phyloP scores from a whole-genome alignment of 2,113 vertebrate species.

The Chiloscyllium plagiosum region DNA sequence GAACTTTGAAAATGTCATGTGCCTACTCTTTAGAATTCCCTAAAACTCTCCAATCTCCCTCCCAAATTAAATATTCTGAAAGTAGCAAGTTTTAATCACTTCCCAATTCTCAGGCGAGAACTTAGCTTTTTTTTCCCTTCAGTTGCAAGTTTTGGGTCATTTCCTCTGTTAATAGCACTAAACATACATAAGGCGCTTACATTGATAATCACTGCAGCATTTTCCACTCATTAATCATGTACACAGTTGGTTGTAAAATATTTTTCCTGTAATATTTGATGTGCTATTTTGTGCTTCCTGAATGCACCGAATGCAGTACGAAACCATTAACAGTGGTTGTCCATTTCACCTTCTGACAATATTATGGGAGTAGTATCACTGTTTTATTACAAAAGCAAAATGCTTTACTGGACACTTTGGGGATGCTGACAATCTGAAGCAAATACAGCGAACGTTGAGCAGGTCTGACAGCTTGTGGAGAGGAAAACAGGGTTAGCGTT shows the following conservation, averaged over 20 bases:
- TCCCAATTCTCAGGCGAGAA: not conserved
- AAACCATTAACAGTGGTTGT: not conserved
- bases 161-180: not conserved
- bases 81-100: not conserved
- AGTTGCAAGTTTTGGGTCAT: not conserved
- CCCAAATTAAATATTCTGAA: not conserved
- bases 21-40: not conserved
- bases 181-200: not conserved
- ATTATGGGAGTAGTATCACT: not conserved
- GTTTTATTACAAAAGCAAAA: not conserved
- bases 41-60: not conserved
- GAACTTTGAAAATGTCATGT: not conserved
- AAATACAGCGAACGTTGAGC: too few relatives aligned
- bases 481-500: too few relatives aligned
- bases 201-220: not conserved
- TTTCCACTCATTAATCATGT: not conserved
- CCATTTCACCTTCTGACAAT: not conserved
- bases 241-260: not conserved
- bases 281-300: not conserved
- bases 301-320: not conserved
- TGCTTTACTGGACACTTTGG: too few relatives aligned
- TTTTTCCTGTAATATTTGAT: not conserved
- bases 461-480: too few relatives aligned
- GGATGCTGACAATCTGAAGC: too few relatives aligned
- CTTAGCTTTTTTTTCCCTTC: not conserved